phyloP scores from a whole-genome alignment of 1,140 invertebrate genomes.

The Drosophila sproati region DNA sequence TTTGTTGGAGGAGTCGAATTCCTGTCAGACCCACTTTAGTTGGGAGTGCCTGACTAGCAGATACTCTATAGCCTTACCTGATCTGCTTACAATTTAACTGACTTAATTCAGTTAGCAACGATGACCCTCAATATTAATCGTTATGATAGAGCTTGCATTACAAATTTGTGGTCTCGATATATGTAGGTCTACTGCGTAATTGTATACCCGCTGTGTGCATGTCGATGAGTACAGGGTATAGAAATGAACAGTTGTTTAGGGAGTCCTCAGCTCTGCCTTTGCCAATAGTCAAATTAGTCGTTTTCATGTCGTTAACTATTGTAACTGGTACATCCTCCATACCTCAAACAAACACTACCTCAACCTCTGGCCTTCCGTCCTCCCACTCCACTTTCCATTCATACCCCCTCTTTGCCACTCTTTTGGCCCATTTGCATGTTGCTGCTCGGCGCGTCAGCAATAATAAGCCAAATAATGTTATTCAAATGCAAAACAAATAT shows the following conservation, averaged over 20 bases:
- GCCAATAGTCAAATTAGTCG: slow-evolving; percentile 73
- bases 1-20: slow-evolving; percentile 43
- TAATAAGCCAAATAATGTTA: slow-evolving; percentile 51
- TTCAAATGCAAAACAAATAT: slow-evolving; percentile 56
- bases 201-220: too few relatives aligned
- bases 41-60: neutral
- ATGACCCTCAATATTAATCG: slow-evolving; percentile 18
- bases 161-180: neutral
- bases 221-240: neutral
- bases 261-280: slow-evolving; percentile 12
- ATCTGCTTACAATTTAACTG: neutral
- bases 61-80: neutral
- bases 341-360: neutral
- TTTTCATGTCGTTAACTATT: slow-evolving; percentile 80
- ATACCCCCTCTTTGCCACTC: neutral
- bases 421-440: slow-evolving; percentile 49
- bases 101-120: too few relatives aligned
- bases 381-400: too few relatives aligned
- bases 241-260: slow-evolving; percentile 5
- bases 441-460: slow-evolving; percentile 43
- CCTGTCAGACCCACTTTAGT: neutral
- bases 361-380: neutral
- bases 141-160: neutral
- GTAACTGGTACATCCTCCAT: slow-evolving; percentile 73
- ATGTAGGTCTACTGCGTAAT: too few relatives aligned